phyloP scores from a whole-genome alignment of 2,888 invertebrate genomes.

The Omphaloscelis lunosa region DNA sequence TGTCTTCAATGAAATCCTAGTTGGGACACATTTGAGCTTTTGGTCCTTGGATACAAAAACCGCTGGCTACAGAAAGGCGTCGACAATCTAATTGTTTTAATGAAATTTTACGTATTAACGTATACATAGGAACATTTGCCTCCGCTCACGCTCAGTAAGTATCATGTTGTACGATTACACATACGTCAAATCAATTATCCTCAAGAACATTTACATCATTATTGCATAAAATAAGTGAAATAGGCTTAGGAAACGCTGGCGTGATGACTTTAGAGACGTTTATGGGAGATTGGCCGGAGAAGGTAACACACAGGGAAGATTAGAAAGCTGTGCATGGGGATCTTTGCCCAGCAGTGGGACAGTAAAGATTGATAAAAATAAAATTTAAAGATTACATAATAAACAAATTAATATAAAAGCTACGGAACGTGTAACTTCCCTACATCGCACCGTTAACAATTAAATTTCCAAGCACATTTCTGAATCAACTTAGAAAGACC shows the following conservation, averaged over 20 bases:
- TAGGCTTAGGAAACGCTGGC: background rate
- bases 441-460: slow-evolving; percentile 2
- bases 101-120: slow-evolving; percentile 25
- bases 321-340: background rate
- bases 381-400: background rate
- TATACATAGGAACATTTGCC: background rate
- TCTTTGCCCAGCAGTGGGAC: background rate
- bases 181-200: slow-evolving; percentile 12
- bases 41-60: slow-evolving; percentile 18
- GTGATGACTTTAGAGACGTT: background rate
- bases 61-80: slow-evolving; percentile 7
- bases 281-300: background rate
- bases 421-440: background rate
- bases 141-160: background rate
- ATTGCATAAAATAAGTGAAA: background rate
- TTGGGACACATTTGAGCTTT: background rate
- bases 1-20: slow-evolving; percentile 4
- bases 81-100: slow-evolving; percentile 23
- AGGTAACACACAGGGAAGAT: background rate
- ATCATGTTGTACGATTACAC: slow-evolving; percentile 7
- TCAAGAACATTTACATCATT: background rate
- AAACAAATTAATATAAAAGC: background rate
- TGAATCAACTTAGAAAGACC: slow-evolving; percentile 33
- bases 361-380: background rate
- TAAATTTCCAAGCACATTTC: slow-evolving; percentile 26